Conservation (phyloP, 2,797 vertebrate species). For the Huso huso region DNA sequence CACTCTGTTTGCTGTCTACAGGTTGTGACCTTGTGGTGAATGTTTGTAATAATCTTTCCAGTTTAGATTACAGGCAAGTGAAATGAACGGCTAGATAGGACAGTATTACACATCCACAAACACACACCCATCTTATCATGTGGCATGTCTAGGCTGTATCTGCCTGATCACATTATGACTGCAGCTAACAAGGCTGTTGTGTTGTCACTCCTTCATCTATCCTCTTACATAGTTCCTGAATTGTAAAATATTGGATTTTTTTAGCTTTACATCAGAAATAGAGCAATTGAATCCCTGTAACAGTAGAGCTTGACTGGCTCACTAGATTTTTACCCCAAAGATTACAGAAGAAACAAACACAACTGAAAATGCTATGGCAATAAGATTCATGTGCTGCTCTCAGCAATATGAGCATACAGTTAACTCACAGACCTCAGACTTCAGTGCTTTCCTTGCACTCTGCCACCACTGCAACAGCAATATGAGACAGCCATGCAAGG, state of each 20-base stretch:
- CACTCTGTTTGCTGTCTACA: no score
- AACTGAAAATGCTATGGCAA: background rate
- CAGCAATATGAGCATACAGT: no score
- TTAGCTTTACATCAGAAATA: conserved; percentile 9
- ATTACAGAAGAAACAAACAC: background rate
- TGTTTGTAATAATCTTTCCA: no score
- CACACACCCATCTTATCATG: background rate
- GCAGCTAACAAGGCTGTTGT: conserved; percentile 7
- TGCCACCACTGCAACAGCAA: no score
- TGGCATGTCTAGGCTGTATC: background rate
- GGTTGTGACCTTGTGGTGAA: no score
- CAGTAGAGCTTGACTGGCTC: conserved; percentile 5
- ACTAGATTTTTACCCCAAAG: background rate
- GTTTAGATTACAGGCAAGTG: background rate
- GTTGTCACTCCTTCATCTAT: conserved; percentile 12
- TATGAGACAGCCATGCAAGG: no score
- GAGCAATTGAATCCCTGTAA: conserved; percentile 19
- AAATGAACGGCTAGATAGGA: conserved; percentile 3
- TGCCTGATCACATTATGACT: conserved; percentile 8
- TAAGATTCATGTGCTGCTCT: no score
- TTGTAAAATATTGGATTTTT: conserved; percentile 9
- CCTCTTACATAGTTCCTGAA: conserved; percentile 4
- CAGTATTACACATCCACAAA: conserved; percentile 13
- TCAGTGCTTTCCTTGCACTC: no score
- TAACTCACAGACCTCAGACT: no score